phyloP scores from a whole-genome alignment of 2,888 invertebrate species.

The Sycophila texana region DNA sequence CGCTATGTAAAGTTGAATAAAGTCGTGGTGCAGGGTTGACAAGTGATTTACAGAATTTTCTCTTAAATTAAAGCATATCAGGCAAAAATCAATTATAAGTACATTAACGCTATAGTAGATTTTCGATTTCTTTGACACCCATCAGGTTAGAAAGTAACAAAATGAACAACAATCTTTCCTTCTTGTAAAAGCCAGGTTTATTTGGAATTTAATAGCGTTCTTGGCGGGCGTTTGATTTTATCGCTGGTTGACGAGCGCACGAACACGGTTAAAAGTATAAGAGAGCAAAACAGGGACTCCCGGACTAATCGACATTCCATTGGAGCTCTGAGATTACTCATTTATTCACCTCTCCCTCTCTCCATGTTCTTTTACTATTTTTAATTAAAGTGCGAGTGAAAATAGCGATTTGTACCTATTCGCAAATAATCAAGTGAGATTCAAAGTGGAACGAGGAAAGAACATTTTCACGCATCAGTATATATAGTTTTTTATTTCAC shows the following conservation, averaged over 20 bases:
- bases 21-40: no score
- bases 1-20: no score
- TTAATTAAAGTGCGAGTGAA: background rate
- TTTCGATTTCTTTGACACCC: background rate
- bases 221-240: slow-evolving; percentile 27
- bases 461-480: background rate
- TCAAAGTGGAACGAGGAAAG: background rate
- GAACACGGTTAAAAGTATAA: background rate
- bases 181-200: background rate
- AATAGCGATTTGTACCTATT: background rate
- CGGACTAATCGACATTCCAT: slow-evolving; percentile 36
- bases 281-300: background rate
- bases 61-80: no score
- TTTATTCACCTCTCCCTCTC: slow-evolving; percentile 9
- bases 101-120: background rate
- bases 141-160: background rate
- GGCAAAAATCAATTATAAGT: no score
- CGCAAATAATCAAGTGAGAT: background rate
- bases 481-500: background rate
- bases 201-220: slow-evolving; percentile 28
- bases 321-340: slow-evolving; percentile 13
- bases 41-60: no score
- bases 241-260: slow-evolving; percentile 1
- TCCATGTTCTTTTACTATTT: background rate
- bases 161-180: slow-evolving; percentile 3